Evolutionary conservation across 2,113 vertebrate species (phyloP), one percentile per base, ranked within the genome.

Genomic region (Strigops habroptila): DNA sequence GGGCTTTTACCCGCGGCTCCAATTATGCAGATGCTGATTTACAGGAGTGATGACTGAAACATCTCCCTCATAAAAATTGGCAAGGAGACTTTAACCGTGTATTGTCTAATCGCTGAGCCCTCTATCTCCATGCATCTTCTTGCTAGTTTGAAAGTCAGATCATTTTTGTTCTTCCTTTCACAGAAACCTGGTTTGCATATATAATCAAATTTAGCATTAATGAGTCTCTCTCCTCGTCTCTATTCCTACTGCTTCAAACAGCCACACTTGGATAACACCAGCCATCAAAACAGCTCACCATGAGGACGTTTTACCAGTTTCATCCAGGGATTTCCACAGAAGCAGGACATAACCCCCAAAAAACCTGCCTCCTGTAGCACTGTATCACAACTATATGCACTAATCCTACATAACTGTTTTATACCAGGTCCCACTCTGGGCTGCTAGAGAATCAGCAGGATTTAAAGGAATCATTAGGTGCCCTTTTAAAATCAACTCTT

Each of bases 121-220:
- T 86, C 79, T 63, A 81, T 73, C 93, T 94, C 84, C 60, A 43
- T 17, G 21, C 62, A 74, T 94, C 86, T 92, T 77, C 80, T 49
- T 86, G 64, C 90, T 93, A 68, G 70, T 97, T 91, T 97, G 92
- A 93, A 96, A 96, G 93, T 96, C 92, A 97, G 93, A 97, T 94
- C 30, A 92, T 92, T 94, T 95, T 94, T 93, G 62, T 77, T 94
- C 82, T 87, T 95, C 90, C 84, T 74, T 90, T 94, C 91, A 82
- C 18, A 92, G 92, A 80, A 93, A 95, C 78, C 90, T 91, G 69
- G 86, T 92, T 95, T 97, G 96, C 92, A 96, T 94, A 82, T 80
- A 86, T 91, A 96, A 95, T 91, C 73, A 95, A 90, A 81, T 92
- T 88, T 95, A 87, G 93, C 90, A 94, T 95, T 96, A 96, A 94